Base-by-base conservation (phyloP, 2,797 vertebrate species). In the Bradypodion pumilum region DNA sequence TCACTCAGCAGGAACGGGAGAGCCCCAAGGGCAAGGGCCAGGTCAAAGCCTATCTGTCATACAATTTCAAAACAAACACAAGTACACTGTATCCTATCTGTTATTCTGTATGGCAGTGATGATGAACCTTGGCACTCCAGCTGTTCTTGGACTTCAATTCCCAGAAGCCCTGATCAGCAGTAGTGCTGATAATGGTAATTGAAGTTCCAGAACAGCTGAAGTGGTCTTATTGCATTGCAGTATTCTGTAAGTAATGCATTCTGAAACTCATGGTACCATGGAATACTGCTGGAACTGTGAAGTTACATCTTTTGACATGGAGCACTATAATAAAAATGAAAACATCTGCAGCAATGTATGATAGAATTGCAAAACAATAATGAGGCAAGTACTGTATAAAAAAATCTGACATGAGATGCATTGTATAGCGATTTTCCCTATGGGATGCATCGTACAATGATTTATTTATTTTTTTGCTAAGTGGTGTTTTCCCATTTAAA, bases 311-410 rank as follows among this genome's bases (percentile, higher is more conserved):
- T 83, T 49, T 74, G 62, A 75, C 75, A 73, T 80, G 49, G 40
- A 73, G 46, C 25, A 73, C 80, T 29, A 42, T 59, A 80, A 82
- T 25, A 87, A 59, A 78, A 78, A 82, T 4, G 49, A 80, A 86
- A 89, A 87, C 87, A 90, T 85, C 80, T 90, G 56, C 74, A 85
- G 16, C 16, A 68, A 86, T 60, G 52, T 59, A 44, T 60, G 19
- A 46, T 3, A 72, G 52, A 37, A 37, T 10, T 73, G 40, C 16
- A 52, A 29, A 29, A 68, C 19, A 37, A 5, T 68, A 80, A 80
- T 44, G 4, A 49, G 27, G 63, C 19, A 62, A 66, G 46, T 56
- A 29, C 25, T 29, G 63, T 56, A 69, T 52, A 66, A n/a, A 69
- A 69, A 12, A 69, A 29, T 56, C 40, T 80, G 25, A 79, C 49